Base-by-base conservation (phyloP, 1,140 invertebrate species). In the Fopius arisanus region DNA sequence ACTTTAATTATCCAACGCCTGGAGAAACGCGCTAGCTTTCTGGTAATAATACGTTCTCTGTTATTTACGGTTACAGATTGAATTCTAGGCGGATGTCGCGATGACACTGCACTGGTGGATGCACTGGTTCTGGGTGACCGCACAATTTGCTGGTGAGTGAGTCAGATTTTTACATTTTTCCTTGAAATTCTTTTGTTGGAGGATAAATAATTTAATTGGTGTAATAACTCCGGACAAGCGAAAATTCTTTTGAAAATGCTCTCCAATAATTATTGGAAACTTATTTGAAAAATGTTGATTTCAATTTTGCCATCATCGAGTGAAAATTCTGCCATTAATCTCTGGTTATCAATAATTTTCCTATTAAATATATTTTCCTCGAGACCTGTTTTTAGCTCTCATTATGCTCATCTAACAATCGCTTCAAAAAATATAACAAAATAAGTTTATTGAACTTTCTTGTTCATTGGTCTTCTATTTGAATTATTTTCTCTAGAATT, bases 101-200 rank as follows among this genome's bases (percentile, higher is more conserved):
- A 92, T 92, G 91, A 92, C 91, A 87, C 88, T 91, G 76, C 91
- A 92, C 84, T 92, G 90, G 91, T 92, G 91, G 90, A 92, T 91
- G 87, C 91, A 92, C 83, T 92, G 91, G 91, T 92, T 92, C 84
- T 92, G 91, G 91, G 90, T 92, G 89, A 92, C 91, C 79, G 82
- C 82, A 75, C 82, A 84, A 77, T 79, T 89, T 75, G 81, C 81
- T 75, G 82, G 89, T 89, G 81, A 88, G 85, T 87, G 70, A 82
- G 70, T 65, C 31, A 68, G 14, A 26, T 28, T 19, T 14, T 51
- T 51, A 16, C 14, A 6, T 10, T 37, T 37, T 37, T 10, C 9
- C 33, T 19, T 19, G 23, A 16, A 54, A 19, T 21, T 19, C n/a
- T 16, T 9, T 19, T 19, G 23, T 21, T n/a, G 23, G 23, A 16